phyloP scores from a whole-genome alignment of 2,113 vertebrate species.

The Irena cyanogastra region DNA sequence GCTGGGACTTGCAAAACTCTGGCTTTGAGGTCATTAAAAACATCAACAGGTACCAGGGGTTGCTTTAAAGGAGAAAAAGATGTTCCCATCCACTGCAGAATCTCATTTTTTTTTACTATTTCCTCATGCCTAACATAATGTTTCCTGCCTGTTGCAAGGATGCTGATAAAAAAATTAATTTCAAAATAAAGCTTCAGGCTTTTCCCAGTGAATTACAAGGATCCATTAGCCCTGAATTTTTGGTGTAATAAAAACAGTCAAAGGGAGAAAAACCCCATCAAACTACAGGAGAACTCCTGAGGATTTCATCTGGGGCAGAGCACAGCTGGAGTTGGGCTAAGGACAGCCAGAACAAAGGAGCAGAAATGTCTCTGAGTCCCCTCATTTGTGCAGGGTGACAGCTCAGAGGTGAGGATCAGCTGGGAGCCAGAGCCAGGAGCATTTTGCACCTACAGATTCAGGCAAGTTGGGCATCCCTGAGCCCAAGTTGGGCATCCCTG shows the following conservation, averaged over 20 bases:
- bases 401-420: background rate
- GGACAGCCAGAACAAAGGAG: background rate
- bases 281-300: background rate
- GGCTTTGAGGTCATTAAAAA: background rate
- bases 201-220: background rate
- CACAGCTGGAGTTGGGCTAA: background rate
- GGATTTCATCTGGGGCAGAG: background rate
- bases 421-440: background rate
- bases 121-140: background rate
- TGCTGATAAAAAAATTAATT: background rate
- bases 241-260: background rate
- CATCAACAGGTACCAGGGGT: background rate
- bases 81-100: background rate
- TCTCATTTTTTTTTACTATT: background rate
- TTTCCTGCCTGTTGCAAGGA: background rate
- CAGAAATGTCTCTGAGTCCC: fast-evolving
- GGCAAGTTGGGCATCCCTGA: too few species aligned
- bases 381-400: background rate
- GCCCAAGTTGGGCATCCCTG: too few species aligned
- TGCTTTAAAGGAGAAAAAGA: background rate
- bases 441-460: background rate
- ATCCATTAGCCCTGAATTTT: background rate
- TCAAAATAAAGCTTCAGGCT: background rate
- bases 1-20: background rate
- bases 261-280: background rate